A percentile compares a stretch with the other conserved stretches of the same genome.
phyloP scores from a whole-genome alignment of 2,113 vertebrate species.

The Ginglymostoma cirratum region DNA sequence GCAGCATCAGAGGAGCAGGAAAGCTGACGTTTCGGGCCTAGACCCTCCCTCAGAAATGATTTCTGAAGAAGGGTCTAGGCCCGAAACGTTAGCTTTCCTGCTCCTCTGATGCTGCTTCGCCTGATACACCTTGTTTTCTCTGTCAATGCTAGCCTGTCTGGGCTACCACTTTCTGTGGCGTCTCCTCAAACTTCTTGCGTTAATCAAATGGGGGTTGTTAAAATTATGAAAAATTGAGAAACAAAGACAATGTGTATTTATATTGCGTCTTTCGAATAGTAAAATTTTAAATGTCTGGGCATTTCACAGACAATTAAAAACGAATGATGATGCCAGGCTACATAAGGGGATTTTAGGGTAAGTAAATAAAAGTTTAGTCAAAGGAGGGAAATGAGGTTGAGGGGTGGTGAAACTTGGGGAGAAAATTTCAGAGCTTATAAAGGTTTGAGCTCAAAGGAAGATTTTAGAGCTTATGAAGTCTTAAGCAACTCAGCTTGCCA shows the following conservation, averaged over 20 bases:
- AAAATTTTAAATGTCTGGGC: not conserved
- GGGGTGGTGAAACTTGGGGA: not conserved
- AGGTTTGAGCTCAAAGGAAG: too few relatives aligned
- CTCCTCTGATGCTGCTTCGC: too few relatives aligned
- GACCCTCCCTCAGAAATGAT: too few relatives aligned
- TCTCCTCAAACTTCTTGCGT: not conserved
- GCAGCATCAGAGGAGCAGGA: too few relatives aligned
- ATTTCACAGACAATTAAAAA: not conserved
- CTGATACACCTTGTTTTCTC: too few relatives aligned
- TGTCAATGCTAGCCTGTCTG: not conserved
- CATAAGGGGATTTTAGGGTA: not conserved
- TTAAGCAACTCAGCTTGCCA: too few relatives aligned
- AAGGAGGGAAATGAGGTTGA: not conserved
- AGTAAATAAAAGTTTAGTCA: not conserved
- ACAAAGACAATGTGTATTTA: not conserved
- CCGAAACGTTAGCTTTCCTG: too few relatives aligned
- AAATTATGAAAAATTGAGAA: not conserved
- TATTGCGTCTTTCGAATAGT: not conserved
- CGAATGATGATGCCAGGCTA: too few relatives aligned
- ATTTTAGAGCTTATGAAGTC: not conserved
- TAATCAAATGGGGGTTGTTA: not conserved
- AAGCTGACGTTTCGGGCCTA: too few relatives aligned
- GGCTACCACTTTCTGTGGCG: not conserved
- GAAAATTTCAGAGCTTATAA: not conserved
- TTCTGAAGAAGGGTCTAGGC: too few relatives aligned